Evolutionary conservation across 2,797 vertebrate species (phyloP), one percentile per base, ranked within the genome.

Genomic region (Artibeus lituratus): DNA sequence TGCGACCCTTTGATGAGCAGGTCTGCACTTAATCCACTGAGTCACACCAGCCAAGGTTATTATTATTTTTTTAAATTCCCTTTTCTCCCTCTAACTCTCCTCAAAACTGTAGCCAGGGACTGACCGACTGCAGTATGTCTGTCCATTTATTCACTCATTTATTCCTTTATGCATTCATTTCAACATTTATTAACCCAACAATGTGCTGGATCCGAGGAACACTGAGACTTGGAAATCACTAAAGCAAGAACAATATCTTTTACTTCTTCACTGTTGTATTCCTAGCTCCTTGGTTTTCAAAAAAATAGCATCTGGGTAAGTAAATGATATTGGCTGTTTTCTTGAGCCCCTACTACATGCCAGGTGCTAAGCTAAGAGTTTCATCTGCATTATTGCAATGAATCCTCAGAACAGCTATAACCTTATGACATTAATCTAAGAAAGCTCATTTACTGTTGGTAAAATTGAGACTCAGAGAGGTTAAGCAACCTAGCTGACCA

Each of bases 291-390:
- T 62, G 82, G 42, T 92, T 84, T 88, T 89, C 72, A 74, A 11
- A 69, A 42, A 53, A 81, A 39, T 2, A 76, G 35, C 39, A 10
- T 47, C n/a, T 37, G 24, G 35, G 70, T 55, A 39, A 69, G 35
- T 65, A 84, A 96, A 84, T 72, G 47, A 74, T 78, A 51, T 49
- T 72, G 92, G 42, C 42, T 84, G 47, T 89, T 82, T 94, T 81
- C 49, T 77, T 86, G 87, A 65, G 24, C 55, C 49, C 35, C 10
- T 67, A 29, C 19, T 53, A 53, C 44, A 49, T 51, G 78, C 22
- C 22, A 51, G 49, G 35, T 32, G 12, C 35, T 16, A 62, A 94
- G 35, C 6, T n/a, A 22, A 49, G 62, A 7, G 21, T 73, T 93
- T 69, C 73, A 51, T 67, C 62, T 84, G 35, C 8, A 24, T 82